Percentiles rank a stretch among this genome's conserved stretches.
Conservation (phyloP, 2,888 invertebrate species). For the Cephus rjabovi region DNA sequence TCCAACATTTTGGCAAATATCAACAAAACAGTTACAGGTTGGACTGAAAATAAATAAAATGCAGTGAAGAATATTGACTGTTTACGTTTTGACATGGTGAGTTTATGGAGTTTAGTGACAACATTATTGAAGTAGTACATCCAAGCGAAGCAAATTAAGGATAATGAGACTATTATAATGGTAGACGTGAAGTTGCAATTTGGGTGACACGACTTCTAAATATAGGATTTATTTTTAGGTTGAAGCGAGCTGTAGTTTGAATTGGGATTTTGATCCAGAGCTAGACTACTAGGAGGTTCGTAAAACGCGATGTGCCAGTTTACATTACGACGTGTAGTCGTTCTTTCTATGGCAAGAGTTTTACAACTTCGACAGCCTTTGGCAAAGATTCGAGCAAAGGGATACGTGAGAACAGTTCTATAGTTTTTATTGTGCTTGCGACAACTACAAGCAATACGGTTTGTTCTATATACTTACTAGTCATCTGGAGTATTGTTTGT, state of each 20-base stretch:
- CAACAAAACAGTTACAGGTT: neutral
- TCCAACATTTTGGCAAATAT: neutral
- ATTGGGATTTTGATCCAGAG: constrained; percentile 44
- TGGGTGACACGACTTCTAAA: constrained; percentile 41
- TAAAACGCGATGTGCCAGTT: neutral
- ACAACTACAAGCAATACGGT: neutral
- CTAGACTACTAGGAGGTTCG: constrained; percentile 48
- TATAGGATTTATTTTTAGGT: constrained; percentile 62
- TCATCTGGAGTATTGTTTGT: neutral
- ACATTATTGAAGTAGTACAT: neutral
- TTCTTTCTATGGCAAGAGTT: neutral
- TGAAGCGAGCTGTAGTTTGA: constrained; percentile 51
- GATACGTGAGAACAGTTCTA: constrained; percentile 1
- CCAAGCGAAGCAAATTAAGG: neutral
- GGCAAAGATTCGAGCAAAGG: neutral
- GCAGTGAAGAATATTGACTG: neutral
- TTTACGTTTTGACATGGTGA: neutral
- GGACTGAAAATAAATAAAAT: neutral
- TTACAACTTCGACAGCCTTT: neutral
- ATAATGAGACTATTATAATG: neutral
- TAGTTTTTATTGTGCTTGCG: neutral
- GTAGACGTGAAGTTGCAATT: constrained; percentile 3
- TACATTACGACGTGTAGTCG: neutral
- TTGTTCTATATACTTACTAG: neutral
- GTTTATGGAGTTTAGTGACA: neutral